Base-by-base conservation (phyloP, 2,113 vertebrate species). In the Poeciliopsis turrubarensis region DNA sequence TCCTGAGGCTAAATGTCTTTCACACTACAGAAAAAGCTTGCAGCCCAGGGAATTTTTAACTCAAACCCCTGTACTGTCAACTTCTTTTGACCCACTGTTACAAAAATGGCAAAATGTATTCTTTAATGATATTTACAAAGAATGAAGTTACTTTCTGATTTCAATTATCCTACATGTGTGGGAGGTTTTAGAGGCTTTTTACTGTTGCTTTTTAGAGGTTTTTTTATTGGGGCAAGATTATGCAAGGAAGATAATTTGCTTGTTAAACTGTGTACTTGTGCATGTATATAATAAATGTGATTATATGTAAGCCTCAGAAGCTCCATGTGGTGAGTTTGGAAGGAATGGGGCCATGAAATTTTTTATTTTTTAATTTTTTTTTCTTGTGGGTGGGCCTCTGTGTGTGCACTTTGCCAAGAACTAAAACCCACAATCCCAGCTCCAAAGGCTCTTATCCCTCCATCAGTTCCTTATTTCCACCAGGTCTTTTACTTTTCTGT, bases 271-370 rank as follows among this genome's bases (percentile, higher is more conserved):
- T 30, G 30, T 57, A 54, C 54, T 30, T 72, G 73, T 68, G 37
- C 51, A 66, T 72, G 51, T 32, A 66, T 62, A 57, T 60, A 73
- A 32, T 30, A 26, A 75, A 31, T 70, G 73, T 73, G 34, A 70
- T 81, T 77, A 57, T 30, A 51, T 69, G 34, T 34, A 72, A 60
- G 63, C 19, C 67, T 79, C 29, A 29, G 71, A 9, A 51, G 71
- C 14, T 74, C 64, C 73, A 61, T 87, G 80, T 72, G 31, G 67
- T 78, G 74, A 90, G 61, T 81, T 72, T 62, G 5, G 54, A 62
- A 79, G 73, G 76, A 86, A 89, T 86, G 83, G 82, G 41, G 77
- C n/a, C 70, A 74, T 74, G 73, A 32, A n/a, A n/a, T n/a, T n/a
- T n/a, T n/a, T 31, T 31, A 1, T 29, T 31, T 31, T 31, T 31